phyloP scores from a whole-genome alignment of 2,113 vertebrate genomes.

The Climacteris rufus region DNA sequence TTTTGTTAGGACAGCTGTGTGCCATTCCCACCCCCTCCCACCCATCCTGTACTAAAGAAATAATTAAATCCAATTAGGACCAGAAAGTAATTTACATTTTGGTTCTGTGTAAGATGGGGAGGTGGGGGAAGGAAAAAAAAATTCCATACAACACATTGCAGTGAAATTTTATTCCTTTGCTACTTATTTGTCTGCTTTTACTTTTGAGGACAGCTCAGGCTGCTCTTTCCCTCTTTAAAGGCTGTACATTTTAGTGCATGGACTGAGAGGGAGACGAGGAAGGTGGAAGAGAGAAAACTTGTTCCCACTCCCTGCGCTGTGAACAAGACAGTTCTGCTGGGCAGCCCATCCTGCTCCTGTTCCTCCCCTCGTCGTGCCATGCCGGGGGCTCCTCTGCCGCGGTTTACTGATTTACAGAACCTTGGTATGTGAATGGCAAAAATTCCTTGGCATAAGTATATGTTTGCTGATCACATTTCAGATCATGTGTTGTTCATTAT shows the following conservation, averaged over 20 bases:
- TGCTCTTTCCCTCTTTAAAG: constrained; percentile 25
- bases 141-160: not conserved
- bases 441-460: constrained; percentile 77
- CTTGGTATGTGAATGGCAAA: constrained; percentile 74
- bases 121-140: not conserved
- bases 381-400: constrained; percentile 37
- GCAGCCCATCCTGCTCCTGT: not conserved
- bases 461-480: constrained; percentile 85
- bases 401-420: constrained; percentile 76
- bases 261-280: rapidly evolving
- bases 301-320: not conserved
- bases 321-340: constrained; percentile 9
- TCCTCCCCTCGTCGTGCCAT: not conserved
- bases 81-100: constrained; percentile 80
- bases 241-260: not conserved
- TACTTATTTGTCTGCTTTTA: constrained; percentile 63
- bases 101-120: constrained; percentile 62
- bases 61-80: constrained; percentile 82
- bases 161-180: constrained; percentile 64
- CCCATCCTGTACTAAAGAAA: constrained; percentile 59
- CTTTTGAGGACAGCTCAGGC: constrained; percentile 27
- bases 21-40: constrained; percentile 65
- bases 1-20: constrained; percentile 60
- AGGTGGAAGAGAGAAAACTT: not conserved
- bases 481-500: constrained; percentile 84